phyloP scores from a whole-genome alignment of 1,140 invertebrate genomes.

The Liolophura sinensis region DNA sequence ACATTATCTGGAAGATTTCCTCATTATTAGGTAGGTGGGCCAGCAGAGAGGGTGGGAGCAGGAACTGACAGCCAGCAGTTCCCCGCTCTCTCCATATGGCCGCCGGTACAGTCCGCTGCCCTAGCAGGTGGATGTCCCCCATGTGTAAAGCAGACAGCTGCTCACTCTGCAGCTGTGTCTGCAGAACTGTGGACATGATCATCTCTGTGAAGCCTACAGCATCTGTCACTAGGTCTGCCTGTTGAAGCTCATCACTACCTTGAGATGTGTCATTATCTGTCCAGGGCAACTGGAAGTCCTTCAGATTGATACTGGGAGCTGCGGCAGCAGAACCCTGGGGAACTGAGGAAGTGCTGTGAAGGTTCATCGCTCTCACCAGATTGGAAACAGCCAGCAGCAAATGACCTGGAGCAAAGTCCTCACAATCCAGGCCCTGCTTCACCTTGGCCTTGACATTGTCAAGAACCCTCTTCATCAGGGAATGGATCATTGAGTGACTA shows the following conservation, averaged over 20 bases:
- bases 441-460: conserved; percentile 20
- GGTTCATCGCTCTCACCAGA: conserved; percentile 28
- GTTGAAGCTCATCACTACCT: conserved; percentile 14
- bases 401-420: conserved; percentile 24
- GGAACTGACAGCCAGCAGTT: conserved; percentile 15
- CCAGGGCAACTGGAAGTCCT: too few relatives aligned
- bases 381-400: conserved; percentile 28
- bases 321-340: too few relatives aligned
- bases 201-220: conserved; percentile 20
- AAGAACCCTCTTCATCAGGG: conserved; percentile 20
- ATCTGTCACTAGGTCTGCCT: conserved; percentile 16
- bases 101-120: conserved; percentile 12
- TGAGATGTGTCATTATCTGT: too few relatives aligned
- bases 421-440: conserved; percentile 19
- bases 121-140: conserved; percentile 21
- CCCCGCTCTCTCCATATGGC: conserved; percentile 11
- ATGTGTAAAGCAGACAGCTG: conserved; percentile 15
- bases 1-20: conserved; percentile 30
- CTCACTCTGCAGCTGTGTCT: conserved; percentile 24
- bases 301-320: too few relatives aligned
- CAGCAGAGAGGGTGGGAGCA: conserved; percentile 11
- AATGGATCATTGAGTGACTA: conserved; percentile 21
- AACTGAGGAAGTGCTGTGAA: background rate
- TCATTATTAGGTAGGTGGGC: conserved; percentile 5
- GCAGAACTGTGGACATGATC: conserved; percentile 24